These are phyloP conservation scores for Catocala sponsa DNA, from an alignment of 2,888 invertebrate genomes.

Conservation along the genomic window DNA sequence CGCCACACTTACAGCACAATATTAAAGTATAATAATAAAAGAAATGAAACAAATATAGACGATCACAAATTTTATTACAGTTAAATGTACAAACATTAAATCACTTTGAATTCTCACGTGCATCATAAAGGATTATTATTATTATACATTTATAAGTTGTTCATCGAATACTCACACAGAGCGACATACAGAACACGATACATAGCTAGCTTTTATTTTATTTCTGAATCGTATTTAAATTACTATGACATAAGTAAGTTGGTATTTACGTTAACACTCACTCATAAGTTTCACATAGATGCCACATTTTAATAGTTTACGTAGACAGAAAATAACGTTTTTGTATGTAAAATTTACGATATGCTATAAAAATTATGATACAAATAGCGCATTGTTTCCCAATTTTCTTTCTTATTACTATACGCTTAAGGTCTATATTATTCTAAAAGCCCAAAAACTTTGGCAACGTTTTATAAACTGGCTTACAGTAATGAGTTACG, in stretches of 20 bases:
- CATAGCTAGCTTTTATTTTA: conserved; percentile 34
- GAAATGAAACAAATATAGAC: conserved; percentile 35
- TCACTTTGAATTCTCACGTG: conserved; percentile 35
- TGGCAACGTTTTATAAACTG: conserved; percentile 55
- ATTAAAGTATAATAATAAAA: background rate
- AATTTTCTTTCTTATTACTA: conserved; percentile 63
- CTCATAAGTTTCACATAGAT: conserved; percentile 39
- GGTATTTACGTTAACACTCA: conserved; percentile 29
- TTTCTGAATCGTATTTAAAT: conserved; percentile 27
- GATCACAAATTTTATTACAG: conserved; percentile 55
- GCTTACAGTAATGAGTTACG: conserved; percentile 39
- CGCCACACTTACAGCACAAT: too few species aligned
- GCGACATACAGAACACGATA: conserved; percentile 34
- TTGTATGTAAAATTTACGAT: conserved; percentile 63
- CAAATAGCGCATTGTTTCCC: conserved; percentile 87
- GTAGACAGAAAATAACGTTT: conserved; percentile 36
- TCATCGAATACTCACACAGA: conserved; percentile 32
- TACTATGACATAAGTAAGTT: conserved; percentile 26
- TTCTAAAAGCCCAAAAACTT: conserved; percentile 47
- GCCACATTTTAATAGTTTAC: conserved; percentile 37
- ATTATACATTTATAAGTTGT: conserved; percentile 31
- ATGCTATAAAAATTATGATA: conserved; percentile 78
- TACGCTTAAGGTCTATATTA: conserved; percentile 41
- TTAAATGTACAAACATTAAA: conserved; percentile 53
- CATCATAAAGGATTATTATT: conserved; percentile 16